phyloP scores from a whole-genome alignment of 2,888 invertebrate genomes.

The Hydropsyche betteni region DNA sequence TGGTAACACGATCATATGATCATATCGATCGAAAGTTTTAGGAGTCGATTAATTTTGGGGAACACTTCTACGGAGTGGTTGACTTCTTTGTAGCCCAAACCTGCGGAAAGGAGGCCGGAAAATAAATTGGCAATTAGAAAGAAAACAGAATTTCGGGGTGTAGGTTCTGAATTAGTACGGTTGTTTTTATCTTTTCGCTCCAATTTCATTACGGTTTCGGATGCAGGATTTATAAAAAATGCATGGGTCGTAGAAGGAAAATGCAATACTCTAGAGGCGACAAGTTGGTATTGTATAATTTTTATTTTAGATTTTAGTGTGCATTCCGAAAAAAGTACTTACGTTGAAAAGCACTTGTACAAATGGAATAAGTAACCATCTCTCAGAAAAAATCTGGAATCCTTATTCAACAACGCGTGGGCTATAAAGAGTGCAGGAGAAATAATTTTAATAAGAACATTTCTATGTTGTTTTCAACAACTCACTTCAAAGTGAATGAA shows the following conservation, averaged over 20 bases:
- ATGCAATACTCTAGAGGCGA: too few relatives aligned
- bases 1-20: neutral
- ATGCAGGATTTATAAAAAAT: neutral
- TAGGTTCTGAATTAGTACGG: constrained; percentile 6
- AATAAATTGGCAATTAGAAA: constrained; percentile 36
- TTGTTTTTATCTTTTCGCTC: neutral
- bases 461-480: neutral
- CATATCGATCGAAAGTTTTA: neutral
- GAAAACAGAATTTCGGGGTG: neutral
- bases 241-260: neutral
- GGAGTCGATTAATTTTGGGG: constrained; percentile 6
- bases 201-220: constrained; percentile 34
- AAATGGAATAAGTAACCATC: too few relatives aligned
- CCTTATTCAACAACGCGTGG: too few relatives aligned
- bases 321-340: too few relatives aligned
- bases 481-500: neutral
- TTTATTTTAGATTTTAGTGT: too few relatives aligned
- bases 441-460: too few relatives aligned
- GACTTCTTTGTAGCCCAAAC: neutral
- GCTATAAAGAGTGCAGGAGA: too few relatives aligned
- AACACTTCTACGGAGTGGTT: neutral
- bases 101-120: neutral
- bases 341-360: too few relatives aligned
- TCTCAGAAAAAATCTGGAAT: too few relatives aligned
- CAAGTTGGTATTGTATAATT: too few relatives aligned